A percentile compares a stretch with the other conserved stretches of the same genome.
Conservation (phyloP, 2,888 invertebrate genomes). For the Pristionchus japonicus region DNA sequence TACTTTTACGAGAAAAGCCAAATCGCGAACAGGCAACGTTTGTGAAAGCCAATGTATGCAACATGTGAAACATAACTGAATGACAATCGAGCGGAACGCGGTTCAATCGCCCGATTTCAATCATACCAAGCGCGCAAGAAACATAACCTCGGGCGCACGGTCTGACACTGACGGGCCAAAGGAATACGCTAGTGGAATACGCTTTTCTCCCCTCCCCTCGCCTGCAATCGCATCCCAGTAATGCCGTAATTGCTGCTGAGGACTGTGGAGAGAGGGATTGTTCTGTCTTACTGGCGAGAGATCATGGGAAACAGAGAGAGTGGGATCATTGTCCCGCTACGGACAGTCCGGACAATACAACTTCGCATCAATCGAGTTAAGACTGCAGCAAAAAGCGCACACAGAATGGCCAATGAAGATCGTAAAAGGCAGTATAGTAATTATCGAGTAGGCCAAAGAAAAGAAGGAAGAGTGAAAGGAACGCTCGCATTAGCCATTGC, state of each 20-base stretch:
- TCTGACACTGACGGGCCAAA: too few relatives aligned
- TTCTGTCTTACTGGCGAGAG: neutral
- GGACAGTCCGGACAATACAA: neutral
- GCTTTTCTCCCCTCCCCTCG: neutral
- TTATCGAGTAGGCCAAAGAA: neutral
- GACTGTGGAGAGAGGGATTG: neutral
- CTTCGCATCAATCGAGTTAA: slow-evolving; percentile 6
- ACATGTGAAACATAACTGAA: neutral
- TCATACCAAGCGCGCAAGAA: neutral
- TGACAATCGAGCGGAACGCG: neutral
- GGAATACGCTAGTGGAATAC: neutral
- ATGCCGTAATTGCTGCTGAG: slow-evolving; percentile 5
- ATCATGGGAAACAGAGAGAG: neutral
- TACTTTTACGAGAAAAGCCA: neutral
- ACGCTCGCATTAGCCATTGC: neutral
- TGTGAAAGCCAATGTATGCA: neutral
- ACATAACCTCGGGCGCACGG: neutral
- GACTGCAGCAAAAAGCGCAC: neutral
- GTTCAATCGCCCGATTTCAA: neutral
- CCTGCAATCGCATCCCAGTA: neutral
- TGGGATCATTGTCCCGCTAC: neutral
- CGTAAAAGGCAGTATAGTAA: neutral
- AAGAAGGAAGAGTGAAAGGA: neutral
- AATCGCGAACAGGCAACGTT: too few relatives aligned
- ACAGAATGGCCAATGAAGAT: neutral